These are phyloP conservation scores for Branchipolynoe longqiensis DNA, from an alignment of 2,888 invertebrate genomes.

Conservation along the genomic window DNA sequence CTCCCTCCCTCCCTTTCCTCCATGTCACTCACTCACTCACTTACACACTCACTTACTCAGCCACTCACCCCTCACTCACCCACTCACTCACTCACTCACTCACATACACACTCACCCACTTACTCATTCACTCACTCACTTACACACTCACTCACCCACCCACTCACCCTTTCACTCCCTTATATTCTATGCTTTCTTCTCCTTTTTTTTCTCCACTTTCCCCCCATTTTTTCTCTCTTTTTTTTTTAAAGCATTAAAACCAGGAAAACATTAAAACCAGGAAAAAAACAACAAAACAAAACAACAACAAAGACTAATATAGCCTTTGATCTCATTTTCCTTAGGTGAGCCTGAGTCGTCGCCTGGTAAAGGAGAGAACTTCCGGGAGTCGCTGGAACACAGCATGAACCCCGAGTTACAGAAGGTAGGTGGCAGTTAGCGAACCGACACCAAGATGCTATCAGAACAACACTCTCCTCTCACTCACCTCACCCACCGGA, in stretches of 20 bases:
- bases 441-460: no score
- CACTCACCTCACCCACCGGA: no score
- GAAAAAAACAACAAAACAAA: no score
- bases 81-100: no score
- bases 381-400: slow-evolving; percentile 85
- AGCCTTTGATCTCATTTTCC: not conserved
- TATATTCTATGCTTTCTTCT: not conserved
- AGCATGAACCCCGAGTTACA: slow-evolving; percentile 95
- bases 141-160: not conserved
- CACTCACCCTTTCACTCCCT: not conserved
- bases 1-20: no score
- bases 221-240: not conserved
- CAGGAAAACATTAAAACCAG: not conserved
- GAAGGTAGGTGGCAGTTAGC: slow-evolving; percentile 83
- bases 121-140: not conserved
- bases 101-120: not conserved
- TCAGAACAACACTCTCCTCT: no score
- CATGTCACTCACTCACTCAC: no score
- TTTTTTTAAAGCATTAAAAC: not conserved
- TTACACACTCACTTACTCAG: no score
- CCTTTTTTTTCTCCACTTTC: not conserved
- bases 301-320: no score
- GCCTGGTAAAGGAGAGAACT: slow-evolving; percentile 58
- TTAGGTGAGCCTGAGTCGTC: slow-evolving; percentile 48
- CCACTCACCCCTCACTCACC: no score